Conservation (phyloP, 2,113 vertebrate genomes). For the Epinephelus cyanopodus region DNA sequence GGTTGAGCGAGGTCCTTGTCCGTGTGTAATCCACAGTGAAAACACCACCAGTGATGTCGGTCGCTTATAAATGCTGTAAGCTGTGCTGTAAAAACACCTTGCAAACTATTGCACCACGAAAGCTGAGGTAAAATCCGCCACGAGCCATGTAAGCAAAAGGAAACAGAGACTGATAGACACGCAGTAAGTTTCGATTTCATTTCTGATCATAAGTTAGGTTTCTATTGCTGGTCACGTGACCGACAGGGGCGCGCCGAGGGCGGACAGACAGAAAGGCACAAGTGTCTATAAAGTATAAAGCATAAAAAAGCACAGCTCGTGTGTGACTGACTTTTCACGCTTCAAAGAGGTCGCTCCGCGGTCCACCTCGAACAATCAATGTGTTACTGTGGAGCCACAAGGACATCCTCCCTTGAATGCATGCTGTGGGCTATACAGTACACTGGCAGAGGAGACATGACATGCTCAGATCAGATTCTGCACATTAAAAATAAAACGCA, state of each 20-base stretch:
- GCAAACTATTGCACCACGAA: not conserved
- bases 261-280: not conserved
- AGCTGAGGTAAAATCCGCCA: not conserved
- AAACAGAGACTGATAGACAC: not conserved
- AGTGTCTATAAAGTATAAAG: not conserved
- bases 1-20: not conserved
- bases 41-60: not conserved
- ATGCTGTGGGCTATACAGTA: not conserved
- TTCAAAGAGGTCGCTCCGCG: not conserved
- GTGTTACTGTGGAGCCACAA: constrained; percentile 7
- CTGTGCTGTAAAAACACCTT: not conserved
- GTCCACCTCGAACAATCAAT: not conserved
- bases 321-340: not conserved
- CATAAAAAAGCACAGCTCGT: not conserved
- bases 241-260: accelerated
- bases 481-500: constrained; percentile 45
- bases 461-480: constrained; percentile 42
- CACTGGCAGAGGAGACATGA: constrained; percentile 29
- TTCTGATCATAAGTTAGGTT: constrained; percentile 59
- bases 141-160: not conserved
- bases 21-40: not conserved
- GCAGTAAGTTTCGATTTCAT: constrained; percentile 79
- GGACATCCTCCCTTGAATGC: constrained; percentile 32
- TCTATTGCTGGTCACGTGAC: constrained; percentile 67
- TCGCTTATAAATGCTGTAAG: constrained; percentile 1